A percentile compares a stretch with the other conserved stretches of the same genome.
phyloP scores from a whole-genome alignment of 37 sponge, comb jelly and placozoan genomes.

The Ephydatia muelleri region DNA sequence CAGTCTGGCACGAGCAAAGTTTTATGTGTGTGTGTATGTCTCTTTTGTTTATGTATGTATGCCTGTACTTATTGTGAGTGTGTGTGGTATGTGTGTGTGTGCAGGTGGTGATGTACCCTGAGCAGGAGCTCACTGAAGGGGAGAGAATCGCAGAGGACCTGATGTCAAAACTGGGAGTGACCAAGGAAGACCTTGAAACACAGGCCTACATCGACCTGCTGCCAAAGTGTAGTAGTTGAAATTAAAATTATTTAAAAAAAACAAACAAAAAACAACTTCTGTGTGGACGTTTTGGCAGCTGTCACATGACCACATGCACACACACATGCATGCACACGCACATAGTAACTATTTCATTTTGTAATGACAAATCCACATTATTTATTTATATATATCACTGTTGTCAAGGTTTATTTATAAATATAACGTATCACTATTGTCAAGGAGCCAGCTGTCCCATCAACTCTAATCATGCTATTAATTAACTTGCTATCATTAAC shows the following conservation, averaged over 20 bases:
- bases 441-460: no score
- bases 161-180: constrained; percentile 57
- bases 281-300: neutral
- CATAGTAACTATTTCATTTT: neutral
- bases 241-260: no score
- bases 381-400: neutral
- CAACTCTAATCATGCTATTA: no score
- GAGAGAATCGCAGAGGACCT: constrained; percentile 61
- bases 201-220: constrained; percentile 81
- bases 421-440: no score
- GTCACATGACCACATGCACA: neutral
- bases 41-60: neutral
- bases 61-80: neutral
- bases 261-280: neutral
- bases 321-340: no score
- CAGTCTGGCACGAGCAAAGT: no score
- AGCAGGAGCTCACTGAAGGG: constrained; percentile 58
- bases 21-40: neutral
- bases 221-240: neutral
- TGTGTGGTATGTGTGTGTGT: neutral
- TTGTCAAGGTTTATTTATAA: no score
- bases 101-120: constrained; percentile 61
- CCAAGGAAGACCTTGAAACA: constrained; percentile 26
- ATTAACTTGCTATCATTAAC: no score
- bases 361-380: neutral